Percentiles rank a stretch among this genome's conserved stretches.
Evolutionary conservation across 2,797 vertebrate species (phyloP).

Genomic region (Pelodytes ibericus): DNA sequence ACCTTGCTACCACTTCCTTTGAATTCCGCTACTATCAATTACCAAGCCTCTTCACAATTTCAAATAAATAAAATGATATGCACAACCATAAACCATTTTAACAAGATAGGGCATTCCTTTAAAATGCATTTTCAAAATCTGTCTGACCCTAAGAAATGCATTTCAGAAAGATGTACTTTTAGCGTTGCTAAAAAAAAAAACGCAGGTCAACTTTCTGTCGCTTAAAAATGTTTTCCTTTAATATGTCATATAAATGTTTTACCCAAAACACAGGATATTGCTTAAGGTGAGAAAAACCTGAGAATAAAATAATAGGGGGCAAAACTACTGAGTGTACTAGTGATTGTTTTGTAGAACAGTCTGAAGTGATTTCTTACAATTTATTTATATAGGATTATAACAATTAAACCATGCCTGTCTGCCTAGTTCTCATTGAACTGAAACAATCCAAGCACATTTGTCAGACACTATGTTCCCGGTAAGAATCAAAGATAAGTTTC

Average conservation of each 20-base stretch:
- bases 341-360: constrained; percentile 1
- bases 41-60: too few relatives aligned
- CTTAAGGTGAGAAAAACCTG: background rate
- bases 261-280: background rate
- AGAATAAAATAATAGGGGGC: background rate
- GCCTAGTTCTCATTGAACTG: background rate
- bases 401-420: constrained; percentile 9
- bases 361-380: constrained; percentile 5
- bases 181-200: too few relatives aligned
- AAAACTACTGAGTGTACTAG: background rate
- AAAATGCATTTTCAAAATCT: too few relatives aligned
- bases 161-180: too few relatives aligned
- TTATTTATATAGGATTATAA: background rate
- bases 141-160: too few relatives aligned
- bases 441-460: constrained; percentile 3
- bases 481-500: background rate
- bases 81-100: too few relatives aligned
- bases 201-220: too few relatives aligned
- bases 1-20: too few relatives aligned
- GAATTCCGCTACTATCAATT: too few relatives aligned
- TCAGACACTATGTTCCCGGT: constrained; percentile 26
- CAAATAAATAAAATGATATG: too few relatives aligned
- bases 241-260: background rate
- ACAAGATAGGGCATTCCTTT: too few relatives aligned
- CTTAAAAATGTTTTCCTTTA: too few relatives aligned